Conservation (phyloP, 2,888 invertebrate species). For the Euspilapteryx auroguttella region DNA sequence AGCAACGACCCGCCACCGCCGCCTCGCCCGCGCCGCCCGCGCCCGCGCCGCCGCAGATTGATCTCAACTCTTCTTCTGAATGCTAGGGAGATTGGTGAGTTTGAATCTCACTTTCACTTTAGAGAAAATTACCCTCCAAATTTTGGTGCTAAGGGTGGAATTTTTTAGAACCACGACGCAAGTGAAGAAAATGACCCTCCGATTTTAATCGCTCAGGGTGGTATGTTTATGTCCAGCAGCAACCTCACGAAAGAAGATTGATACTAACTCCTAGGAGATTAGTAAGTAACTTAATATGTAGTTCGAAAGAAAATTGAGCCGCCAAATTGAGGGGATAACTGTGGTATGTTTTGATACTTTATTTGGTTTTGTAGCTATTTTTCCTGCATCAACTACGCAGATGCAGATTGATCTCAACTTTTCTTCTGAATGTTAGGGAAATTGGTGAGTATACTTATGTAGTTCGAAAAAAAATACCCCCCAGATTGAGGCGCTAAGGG, state of each 20-base stretch:
- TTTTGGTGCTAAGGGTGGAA: conserved; percentile 2
- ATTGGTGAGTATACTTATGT: not conserved
- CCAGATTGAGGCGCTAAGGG: conserved; percentile 2
- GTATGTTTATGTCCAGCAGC: too few relatives aligned
- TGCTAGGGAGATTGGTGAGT: conserved; percentile 6
- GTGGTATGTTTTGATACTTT: too few relatives aligned
- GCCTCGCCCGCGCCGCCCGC: conserved; percentile 56
- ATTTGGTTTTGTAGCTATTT: too few relatives aligned
- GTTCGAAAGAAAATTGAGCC: too few relatives aligned
- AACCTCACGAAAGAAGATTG: too few relatives aligned
- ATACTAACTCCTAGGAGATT: too few relatives aligned
- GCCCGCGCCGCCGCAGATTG: conserved; percentile 72
- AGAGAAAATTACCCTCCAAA: conserved; percentile 1
- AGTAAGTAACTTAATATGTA: too few relatives aligned
- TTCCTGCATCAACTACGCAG: too few relatives aligned
- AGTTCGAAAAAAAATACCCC: conserved; percentile 1
- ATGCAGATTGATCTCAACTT: conserved; percentile 59
- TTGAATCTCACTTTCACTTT: not conserved
- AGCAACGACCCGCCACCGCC: conserved; percentile 68
- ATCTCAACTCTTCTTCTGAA: conserved; percentile 49
- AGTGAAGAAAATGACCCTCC: too few relatives aligned
- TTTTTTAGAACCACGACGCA: too few relatives aligned
- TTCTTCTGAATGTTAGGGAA: conserved; percentile 16
- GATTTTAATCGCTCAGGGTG: too few relatives aligned
- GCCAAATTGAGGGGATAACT: too few relatives aligned